These are phyloP conservation scores for Tiliacea citrago DNA, from an alignment of 2,888 invertebrate species.

Conservation along the genomic window DNA sequence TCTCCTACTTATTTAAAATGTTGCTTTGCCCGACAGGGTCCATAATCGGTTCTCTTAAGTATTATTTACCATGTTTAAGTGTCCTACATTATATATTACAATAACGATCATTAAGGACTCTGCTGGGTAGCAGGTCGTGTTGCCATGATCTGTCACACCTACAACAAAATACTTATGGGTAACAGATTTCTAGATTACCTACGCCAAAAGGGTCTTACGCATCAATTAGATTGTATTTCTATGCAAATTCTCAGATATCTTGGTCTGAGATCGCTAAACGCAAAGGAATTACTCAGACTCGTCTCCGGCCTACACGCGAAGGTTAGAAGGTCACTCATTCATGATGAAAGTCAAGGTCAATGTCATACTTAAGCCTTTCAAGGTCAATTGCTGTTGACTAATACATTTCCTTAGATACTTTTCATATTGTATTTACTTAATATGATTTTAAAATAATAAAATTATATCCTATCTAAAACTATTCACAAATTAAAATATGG, in stretches of 20 bases:
- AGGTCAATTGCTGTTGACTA: slow-evolving; percentile 47
- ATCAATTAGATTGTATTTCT: slow-evolving; percentile 33
- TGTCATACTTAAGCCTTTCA: slow-evolving; percentile 36
- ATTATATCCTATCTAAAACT: too few species aligned
- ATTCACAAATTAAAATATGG: too few species aligned
- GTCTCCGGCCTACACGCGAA: slow-evolving; percentile 52
- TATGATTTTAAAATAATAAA: too few species aligned
- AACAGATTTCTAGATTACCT: slow-evolving; percentile 18
- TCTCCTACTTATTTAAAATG: too few species aligned
- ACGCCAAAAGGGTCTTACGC: slow-evolving; percentile 28
- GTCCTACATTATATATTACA: too few species aligned
- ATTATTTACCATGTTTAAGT: too few species aligned
- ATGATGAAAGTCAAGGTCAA: slow-evolving; percentile 51
- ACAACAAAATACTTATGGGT: neutral
- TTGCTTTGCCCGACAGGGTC: too few species aligned
- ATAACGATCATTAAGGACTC: too few species aligned
- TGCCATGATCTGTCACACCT: slow-evolving; percentile 1
- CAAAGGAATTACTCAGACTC: slow-evolving; percentile 43
- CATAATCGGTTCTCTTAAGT: too few species aligned
- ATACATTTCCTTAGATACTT: slow-evolving; percentile 26
- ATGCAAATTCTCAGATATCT: slow-evolving; percentile 44
- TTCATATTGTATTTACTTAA: too few species aligned
- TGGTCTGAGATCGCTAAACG: slow-evolving; percentile 18
- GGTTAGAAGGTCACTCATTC: slow-evolving; percentile 46
- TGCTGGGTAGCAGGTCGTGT: too few species aligned